Conservation (phyloP, 2,113 vertebrate species). For the Pelvicachromis taeniatus region DNA sequence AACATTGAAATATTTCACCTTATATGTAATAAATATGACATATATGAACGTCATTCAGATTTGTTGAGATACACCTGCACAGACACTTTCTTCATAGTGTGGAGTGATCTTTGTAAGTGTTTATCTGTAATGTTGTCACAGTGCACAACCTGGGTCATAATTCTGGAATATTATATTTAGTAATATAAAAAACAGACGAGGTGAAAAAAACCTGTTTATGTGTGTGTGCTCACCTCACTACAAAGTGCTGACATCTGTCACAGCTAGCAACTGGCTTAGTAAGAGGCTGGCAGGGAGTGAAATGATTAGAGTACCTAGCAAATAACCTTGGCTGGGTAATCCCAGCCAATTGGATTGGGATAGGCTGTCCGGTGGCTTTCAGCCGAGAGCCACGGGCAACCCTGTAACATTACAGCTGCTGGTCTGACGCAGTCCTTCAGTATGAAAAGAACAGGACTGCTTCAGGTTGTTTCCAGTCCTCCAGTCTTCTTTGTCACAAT, state of each 20-base stretch:
- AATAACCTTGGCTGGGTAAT: slow-evolving; percentile 55
- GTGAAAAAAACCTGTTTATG: not conserved
- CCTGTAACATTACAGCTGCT: not conserved
- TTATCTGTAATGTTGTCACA: not conserved
- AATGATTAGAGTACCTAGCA: slow-evolving; percentile 28
- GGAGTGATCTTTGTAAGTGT: not conserved
- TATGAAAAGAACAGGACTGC: not conserved
- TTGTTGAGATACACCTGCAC: not conserved
- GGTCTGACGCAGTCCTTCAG: not conserved
- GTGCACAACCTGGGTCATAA: not conserved
- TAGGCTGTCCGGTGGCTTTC: slow-evolving; percentile 5
- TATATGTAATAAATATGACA: no score
- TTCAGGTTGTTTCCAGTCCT: not conserved
- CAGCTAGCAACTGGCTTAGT: slow-evolving; percentile 34
- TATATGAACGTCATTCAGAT: no score
- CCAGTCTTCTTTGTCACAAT: not conserved
- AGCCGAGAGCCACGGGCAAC: not conserved
- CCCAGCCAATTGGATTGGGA: slow-evolving; percentile 57
- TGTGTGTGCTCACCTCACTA: not conserved
- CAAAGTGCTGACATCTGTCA: slow-evolving; percentile 40
- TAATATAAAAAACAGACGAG: not conserved
- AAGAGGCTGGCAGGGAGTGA: not conserved
- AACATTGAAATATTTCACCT: no score
- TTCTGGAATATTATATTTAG: not conserved
- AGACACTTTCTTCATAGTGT: not conserved